Conservation (phyloP, 2,113 vertebrate species). For the Bujurquina vittata region DNA sequence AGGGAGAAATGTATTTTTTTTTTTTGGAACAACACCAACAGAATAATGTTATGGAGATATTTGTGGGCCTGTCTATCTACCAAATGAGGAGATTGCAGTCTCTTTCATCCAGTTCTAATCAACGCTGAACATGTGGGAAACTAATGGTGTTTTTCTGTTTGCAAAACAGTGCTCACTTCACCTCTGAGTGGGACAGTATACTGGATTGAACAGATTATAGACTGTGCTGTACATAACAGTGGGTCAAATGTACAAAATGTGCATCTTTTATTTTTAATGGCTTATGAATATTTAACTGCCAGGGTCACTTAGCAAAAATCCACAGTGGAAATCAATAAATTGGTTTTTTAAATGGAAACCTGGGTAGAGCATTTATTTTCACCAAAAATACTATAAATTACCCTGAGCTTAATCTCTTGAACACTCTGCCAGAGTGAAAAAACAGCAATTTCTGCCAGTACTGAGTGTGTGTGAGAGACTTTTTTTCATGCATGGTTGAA, state of each 20-base stretch:
- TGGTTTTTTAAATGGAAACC: slow-evolving; percentile 67
- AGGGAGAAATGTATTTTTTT: no score
- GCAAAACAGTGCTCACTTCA: slow-evolving; percentile 58
- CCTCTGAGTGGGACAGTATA: slow-evolving; percentile 68
- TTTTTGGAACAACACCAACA: slow-evolving; percentile 57
- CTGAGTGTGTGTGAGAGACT: slow-evolving; percentile 32
- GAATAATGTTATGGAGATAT: slow-evolving; percentile 71
- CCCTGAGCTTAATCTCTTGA: slow-evolving; percentile 69
- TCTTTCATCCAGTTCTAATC: slow-evolving; percentile 75
- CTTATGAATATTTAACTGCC: slow-evolving; percentile 80
- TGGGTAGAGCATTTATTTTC: slow-evolving; percentile 66
- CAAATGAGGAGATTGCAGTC: slow-evolving; percentile 74
- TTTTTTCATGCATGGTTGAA: slow-evolving; percentile 26
- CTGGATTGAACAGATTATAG: slow-evolving; percentile 67
- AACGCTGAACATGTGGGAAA: slow-evolving; percentile 68
- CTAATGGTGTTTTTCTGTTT: slow-evolving; percentile 71
- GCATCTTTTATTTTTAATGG: slow-evolving; percentile 81
- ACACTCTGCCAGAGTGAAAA: slow-evolving; percentile 56
- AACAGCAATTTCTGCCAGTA: slow-evolving; percentile 44
- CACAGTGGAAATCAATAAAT: slow-evolving; percentile 76
- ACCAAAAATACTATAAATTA: slow-evolving; percentile 70
- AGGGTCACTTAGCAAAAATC: slow-evolving; percentile 65
- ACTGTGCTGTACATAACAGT: slow-evolving; percentile 62
- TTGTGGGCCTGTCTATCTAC: slow-evolving; percentile 57
- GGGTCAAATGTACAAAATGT: slow-evolving; percentile 77